Evolutionary conservation across 2,888 invertebrate genomes (phyloP).

Genomic region (Trichogramma dendrolimi): DNA sequence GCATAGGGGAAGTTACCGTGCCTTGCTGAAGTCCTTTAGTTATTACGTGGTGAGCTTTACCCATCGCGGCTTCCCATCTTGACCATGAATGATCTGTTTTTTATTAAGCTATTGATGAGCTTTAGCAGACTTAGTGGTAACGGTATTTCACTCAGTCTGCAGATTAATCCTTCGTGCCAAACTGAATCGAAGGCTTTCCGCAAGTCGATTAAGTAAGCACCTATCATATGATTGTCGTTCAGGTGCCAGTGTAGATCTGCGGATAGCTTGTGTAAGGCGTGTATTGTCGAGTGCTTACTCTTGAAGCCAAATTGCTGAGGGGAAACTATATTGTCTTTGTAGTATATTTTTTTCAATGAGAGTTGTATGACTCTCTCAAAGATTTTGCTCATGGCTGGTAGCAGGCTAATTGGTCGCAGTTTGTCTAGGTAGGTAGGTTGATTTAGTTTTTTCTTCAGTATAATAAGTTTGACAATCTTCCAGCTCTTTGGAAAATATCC

Average conservation of each 20-base stretch:
- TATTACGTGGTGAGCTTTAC: neutral
- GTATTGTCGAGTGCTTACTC: slow-evolving; percentile 26
- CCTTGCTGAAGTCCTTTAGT: slow-evolving; percentile 25
- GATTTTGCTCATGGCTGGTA: slow-evolving; percentile 34
- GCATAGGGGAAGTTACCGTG: slow-evolving; percentile 21
- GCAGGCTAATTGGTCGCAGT: slow-evolving; percentile 33
- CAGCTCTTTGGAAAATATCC: slow-evolving; percentile 34
- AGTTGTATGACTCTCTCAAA: slow-evolving; percentile 30
- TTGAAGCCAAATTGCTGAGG: slow-evolving; percentile 31
- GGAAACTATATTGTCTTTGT: slow-evolving; percentile 22
- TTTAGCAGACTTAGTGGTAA: neutral
- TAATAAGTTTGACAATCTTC: slow-evolving; percentile 32
- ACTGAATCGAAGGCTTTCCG: slow-evolving; percentile 22
- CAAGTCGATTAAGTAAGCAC: slow-evolving; percentile 23
- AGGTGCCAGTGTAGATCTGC: slow-evolving; percentile 18
- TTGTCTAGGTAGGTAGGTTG: slow-evolving; percentile 13
- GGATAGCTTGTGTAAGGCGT: slow-evolving; percentile 24
- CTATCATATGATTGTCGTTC: slow-evolving; percentile 10
- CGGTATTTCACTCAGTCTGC: slow-evolving; percentile 9
- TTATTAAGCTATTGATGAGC: neutral
- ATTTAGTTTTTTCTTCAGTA: slow-evolving; percentile 24
- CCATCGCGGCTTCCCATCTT: neutral
- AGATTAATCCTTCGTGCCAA: slow-evolving; percentile 10
- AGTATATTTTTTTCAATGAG: neutral
- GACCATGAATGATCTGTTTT: slow-evolving; percentile 2